Evolutionary conservation across 2,888 invertebrate species (phyloP), one percentile per base, ranked within the genome.

Genomic region (Mesorhabditis sp.): DNA sequence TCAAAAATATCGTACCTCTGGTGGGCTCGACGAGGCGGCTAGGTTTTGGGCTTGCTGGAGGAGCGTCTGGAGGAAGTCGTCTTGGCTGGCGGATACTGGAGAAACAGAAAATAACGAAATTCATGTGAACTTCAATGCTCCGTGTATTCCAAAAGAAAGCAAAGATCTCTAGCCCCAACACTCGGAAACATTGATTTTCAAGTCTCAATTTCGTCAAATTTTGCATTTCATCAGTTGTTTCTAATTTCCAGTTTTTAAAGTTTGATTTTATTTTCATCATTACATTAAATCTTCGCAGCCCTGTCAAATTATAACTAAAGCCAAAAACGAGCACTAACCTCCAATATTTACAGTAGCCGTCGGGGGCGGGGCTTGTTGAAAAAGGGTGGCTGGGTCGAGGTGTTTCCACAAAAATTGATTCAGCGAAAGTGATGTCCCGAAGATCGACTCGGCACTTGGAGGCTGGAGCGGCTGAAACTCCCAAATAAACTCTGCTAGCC

Each of bases 31-130:
- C 10, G 73, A 72, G 5, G 74, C 70, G 5, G 74, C 70, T 45
- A 76, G 74, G 67, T 70, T 74, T 6, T 73, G 69, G 10, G 80
- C 77, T 65, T 80, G 80, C 68, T 77, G 76, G 10, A 80, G 70
- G 4, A 79, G 70, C 13, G 74, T 73, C 4, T 72, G 66, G 62
- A 80, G 67, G 28, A 80, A 72, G 10, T 80, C 76, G 66, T 80
- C 80, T 58, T 74, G 78, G n/a, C 10, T n/a, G 10, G 58, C 58
- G 58, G 7, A 13, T n/a, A 50, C 58, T 50, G 58, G n/a, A 50
- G 6, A n/a, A n/a, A n/a, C n/a, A n/a, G n/a, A n/a, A n/a, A n/a
- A n/a, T n/a, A n/a, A n/a, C n/a, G n/a, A n/a, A n/a, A n/a, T n/a
- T n/a, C n/a, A n/a, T n/a, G n/a, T n/a, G n/a, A n/a, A n/a, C n/a